These are phyloP conservation scores for Pecten maximus DNA, from an alignment of 2,888 invertebrate genomes.

Conservation along the genomic window DNA sequence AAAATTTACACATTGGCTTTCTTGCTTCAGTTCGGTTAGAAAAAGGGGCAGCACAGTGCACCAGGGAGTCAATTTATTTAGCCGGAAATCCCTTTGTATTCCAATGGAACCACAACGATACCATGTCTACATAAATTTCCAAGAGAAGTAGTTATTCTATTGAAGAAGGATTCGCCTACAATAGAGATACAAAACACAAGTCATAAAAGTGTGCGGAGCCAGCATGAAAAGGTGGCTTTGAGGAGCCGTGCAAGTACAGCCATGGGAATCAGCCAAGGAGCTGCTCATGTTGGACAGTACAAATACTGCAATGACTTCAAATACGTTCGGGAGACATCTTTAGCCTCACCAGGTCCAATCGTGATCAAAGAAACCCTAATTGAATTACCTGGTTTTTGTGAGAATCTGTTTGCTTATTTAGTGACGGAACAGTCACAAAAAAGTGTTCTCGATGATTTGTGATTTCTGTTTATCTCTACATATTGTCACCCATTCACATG, in stretches of 20 bases:
- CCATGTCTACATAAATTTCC: constrained; percentile 25
- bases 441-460: background rate
- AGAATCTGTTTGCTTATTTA: constrained; percentile 18
- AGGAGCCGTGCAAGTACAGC: background rate
- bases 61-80: constrained; percentile 30
- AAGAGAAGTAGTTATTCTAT: background rate
- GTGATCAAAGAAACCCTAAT: background rate
- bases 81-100: constrained; percentile 28
- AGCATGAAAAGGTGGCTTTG: constrained; percentile 25
- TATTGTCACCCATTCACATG: background rate
- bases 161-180: background rate
- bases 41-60: constrained; percentile 29
- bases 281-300: background rate
- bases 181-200: constrained; percentile 25
- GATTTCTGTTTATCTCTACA: background rate
- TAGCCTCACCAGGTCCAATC: background rate
- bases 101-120: background rate
- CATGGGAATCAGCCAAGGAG: background rate
- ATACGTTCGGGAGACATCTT: background rate
- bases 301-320: background rate
- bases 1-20: constrained; percentile 22
- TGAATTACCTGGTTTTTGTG: background rate
- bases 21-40: constrained; percentile 35
- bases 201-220: background rate
- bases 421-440: background rate